Evolutionary conservation across 2,888 invertebrate species (phyloP).

Genomic region (Caenorhabditis parvicauda): DNA sequence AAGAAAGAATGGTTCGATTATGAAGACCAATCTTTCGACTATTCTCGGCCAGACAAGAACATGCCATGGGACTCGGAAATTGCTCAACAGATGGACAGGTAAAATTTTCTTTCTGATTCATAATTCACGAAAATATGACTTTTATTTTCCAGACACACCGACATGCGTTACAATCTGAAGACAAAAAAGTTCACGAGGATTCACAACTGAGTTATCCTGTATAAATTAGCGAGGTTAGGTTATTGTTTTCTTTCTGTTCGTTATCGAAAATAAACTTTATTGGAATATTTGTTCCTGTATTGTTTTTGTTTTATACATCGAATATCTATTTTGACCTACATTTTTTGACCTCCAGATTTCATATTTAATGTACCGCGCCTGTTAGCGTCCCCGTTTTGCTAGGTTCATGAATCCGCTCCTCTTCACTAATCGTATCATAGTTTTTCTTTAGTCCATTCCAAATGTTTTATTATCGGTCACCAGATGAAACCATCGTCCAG

Average conservation of each 20-base stretch:
- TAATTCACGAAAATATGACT: not conserved
- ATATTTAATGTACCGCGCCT: too few relatives aligned
- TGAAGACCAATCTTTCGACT: slow-evolving; percentile 53
- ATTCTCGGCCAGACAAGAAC: slow-evolving; percentile 39
- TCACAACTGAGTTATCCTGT: slow-evolving; percentile 12
- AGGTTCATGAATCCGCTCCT: too few relatives aligned
- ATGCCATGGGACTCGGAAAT: slow-evolving; percentile 61
- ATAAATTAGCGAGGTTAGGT: not conserved
- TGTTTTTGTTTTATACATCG: not conserved
- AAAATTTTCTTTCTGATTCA: slow-evolving; percentile 2
- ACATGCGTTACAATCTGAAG: slow-evolving; percentile 49
- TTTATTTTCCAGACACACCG: slow-evolving; percentile 31
- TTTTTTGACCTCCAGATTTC: too few relatives aligned
- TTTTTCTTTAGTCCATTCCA: too few relatives aligned
- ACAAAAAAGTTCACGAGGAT: slow-evolving; percentile 38
- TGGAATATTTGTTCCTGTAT: not conserved
- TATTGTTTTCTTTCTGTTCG: not conserved
- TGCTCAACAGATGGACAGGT: slow-evolving; percentile 57
- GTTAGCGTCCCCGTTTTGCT: too few relatives aligned
- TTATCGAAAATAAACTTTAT: not conserved
- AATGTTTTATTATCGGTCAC: too few relatives aligned
- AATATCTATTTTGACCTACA: not conserved
- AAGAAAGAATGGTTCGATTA: slow-evolving; percentile 61
- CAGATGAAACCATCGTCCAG: too few relatives aligned
- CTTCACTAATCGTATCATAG: too few relatives aligned